These are phyloP conservation scores for Oryctolagus cuniculus DNA, from an alignment of 2,113 vertebrate genomes.

Conservation along the genomic window DNA sequence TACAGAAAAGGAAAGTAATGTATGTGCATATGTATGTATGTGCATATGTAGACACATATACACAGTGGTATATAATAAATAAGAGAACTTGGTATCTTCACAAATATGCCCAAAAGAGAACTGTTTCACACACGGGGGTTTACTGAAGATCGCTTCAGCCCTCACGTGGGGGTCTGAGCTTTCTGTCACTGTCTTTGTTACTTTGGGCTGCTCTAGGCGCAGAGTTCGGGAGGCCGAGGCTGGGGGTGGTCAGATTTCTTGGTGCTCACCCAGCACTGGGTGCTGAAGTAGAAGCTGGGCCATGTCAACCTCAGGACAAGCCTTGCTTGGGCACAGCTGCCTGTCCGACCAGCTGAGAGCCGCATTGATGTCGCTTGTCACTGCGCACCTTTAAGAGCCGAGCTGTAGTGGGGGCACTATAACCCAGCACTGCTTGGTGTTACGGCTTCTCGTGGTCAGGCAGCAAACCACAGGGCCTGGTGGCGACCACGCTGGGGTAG, in stretches of 20 bases:
- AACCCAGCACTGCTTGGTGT: constrained; percentile 9
- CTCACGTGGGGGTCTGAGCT: constrained; percentile 75
- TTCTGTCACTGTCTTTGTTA: constrained; percentile 83
- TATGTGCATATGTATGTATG: not conserved
- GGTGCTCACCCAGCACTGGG: not conserved
- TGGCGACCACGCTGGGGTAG: not conserved
- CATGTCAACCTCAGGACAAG: not conserved
- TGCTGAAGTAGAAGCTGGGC: not conserved
- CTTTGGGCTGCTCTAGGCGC: too few species aligned
- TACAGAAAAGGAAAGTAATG: not conserved
- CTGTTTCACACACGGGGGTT: constrained; percentile 78
- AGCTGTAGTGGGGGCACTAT: not conserved
- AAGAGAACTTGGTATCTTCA: constrained; percentile 79
- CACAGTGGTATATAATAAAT: not conserved
- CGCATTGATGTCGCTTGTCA: constrained; percentile 50
- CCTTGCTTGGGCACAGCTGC: not conserved
- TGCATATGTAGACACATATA: too few species aligned
- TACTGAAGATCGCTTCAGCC: constrained; percentile 44
- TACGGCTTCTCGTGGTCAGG: too few species aligned
- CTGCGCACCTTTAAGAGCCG: accelerated
- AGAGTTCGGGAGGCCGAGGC: too few species aligned
- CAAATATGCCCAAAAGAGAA: constrained; percentile 74
- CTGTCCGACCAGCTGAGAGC: not conserved
- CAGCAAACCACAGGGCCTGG: constrained; percentile 4
- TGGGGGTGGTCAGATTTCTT: not conserved